Base-by-base conservation (phyloP, 2,113 vertebrate genomes). In the Gobiocypris rarus region DNA sequence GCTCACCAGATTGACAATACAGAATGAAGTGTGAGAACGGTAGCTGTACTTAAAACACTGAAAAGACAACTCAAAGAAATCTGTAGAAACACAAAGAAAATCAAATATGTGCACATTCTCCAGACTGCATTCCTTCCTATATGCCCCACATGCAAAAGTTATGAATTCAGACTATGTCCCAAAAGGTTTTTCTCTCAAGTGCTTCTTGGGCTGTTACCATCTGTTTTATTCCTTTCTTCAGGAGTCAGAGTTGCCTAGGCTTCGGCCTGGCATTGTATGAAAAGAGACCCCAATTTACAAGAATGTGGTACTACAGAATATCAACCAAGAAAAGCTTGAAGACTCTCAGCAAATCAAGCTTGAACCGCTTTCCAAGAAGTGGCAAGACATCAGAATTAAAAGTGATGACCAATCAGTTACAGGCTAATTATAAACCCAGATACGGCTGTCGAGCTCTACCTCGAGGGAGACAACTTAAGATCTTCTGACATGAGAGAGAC, bases 361-460 rank as follows among this genome's bases (percentile, higher is more conserved):
- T 87, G 91, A 92, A 93, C 90, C 87, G 82, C 26, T 69, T 84
- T 88, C 82, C 11, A 77, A 84, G 85, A 91, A 88, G 89, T 92
- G 92, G 92, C 91, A 92, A 81, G 84, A 90, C 91, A 91, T 93
- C 92, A 92, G 38, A 91, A 92, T 86, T 88, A 75, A 90, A 90
- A 90, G 86, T 82, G 84, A 70, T 87, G 88, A 92, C 86, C 84
- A 58, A 85, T 82, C 83, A 84, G 85, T 87, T 75, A 43, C 78
- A 54, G 19, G 76, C 89, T 88, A 87, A 89, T 90, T 88, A 87
- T 84, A 89, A 83, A 80, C 86, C 87, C 90, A 90, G 87, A 81
- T 26, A 83, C 14, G 70, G 82, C 87, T 87, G 77, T 85, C 89
- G 70, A 59, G 61, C 71, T 77, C 61, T 52, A 71, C 69, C 83